These are phyloP conservation scores for Beaufortia kweichowensis DNA, from an alignment of 2,113 vertebrate species.

Conservation along the genomic window DNA sequence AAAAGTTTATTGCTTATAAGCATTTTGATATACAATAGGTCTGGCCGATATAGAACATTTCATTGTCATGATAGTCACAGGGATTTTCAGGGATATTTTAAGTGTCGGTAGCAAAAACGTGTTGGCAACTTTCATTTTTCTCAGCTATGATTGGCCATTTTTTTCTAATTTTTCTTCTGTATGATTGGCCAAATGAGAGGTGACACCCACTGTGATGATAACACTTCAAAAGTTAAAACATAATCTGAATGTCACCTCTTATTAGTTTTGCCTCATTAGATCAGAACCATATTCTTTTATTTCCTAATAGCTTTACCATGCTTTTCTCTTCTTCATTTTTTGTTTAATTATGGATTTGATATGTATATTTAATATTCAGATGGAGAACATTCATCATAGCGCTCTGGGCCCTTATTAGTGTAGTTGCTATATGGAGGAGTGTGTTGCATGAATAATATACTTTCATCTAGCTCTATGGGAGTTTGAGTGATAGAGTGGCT, in stretches of 20 bases:
- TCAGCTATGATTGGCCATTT: no score
- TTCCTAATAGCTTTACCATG: conserved; percentile 22
- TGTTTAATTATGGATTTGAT: conserved; percentile 38
- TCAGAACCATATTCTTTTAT: conserved; percentile 17
- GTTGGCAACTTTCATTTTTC: no score
- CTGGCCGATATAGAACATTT: no score
- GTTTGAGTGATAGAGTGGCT: conserved; percentile 24
- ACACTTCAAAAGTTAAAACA: conserved; percentile 40
- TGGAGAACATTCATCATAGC: conserved; percentile 22
- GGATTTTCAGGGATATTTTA: no score
- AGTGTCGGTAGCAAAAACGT: no score
- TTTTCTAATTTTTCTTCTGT: no score
- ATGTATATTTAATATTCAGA: conserved; percentile 40
- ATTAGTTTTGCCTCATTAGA: conserved; percentile 18
- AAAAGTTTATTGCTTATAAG: neutral
- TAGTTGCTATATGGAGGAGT: conserved; percentile 26
- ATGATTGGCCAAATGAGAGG: neutral
- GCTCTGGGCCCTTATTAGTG: conserved; percentile 41
- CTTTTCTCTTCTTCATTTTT: conserved; percentile 11
- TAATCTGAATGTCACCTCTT: neutral
- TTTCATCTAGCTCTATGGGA: conserved; percentile 13
- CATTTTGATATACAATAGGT: no score
- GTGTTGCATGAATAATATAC: conserved; percentile 34
- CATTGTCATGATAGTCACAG: no score
- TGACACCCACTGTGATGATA: neutral